A percentile compares a stretch with the other conserved stretches of the same genome.
Evolutionary conservation across 2,113 vertebrate species (phyloP).

Genomic region (Ursus arctos): DNA sequence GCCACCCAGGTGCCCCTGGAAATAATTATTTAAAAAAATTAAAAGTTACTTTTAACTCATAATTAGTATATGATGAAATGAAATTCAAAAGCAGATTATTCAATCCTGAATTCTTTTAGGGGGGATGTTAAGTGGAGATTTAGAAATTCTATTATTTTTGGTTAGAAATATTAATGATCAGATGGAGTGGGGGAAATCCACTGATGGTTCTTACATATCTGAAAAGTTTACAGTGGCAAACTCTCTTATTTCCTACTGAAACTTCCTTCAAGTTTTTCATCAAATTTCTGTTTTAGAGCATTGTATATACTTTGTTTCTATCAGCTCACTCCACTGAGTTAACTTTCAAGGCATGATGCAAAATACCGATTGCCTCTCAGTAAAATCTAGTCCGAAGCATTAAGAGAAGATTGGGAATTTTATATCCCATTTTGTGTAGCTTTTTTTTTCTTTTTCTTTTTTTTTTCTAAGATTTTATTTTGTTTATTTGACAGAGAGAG

Average conservation of each 20-base stretch:
- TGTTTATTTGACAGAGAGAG: too few relatives aligned
- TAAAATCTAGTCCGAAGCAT: not conserved
- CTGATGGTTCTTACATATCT: not conserved
- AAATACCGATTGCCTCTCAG: not conserved
- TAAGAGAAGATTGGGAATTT: not conserved
- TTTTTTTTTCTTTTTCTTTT: not conserved
- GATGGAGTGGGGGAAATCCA: not conserved
- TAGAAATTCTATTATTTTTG: not conserved
- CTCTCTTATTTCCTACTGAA: not conserved
- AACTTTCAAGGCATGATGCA: not conserved
- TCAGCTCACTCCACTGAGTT: not conserved
- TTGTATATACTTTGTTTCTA: not conserved
- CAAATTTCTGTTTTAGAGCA: not conserved
- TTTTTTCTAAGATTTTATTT: not conserved
- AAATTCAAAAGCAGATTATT: not conserved
- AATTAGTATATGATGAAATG: not conserved
- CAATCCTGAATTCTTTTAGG: not conserved
- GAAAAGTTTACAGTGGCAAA: not conserved
- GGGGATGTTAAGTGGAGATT: not conserved
- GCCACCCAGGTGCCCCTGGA: not conserved
- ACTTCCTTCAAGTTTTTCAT: not conserved
- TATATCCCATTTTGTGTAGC: not conserved
- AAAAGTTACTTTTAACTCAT: not conserved
- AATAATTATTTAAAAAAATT: not conserved
- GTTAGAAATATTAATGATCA: not conserved